Evolutionary conservation across 1,140 invertebrate genomes (phyloP), one percentile per base, ranked within the genome.

Genomic region (Trypoxylus dichotomus): DNA sequence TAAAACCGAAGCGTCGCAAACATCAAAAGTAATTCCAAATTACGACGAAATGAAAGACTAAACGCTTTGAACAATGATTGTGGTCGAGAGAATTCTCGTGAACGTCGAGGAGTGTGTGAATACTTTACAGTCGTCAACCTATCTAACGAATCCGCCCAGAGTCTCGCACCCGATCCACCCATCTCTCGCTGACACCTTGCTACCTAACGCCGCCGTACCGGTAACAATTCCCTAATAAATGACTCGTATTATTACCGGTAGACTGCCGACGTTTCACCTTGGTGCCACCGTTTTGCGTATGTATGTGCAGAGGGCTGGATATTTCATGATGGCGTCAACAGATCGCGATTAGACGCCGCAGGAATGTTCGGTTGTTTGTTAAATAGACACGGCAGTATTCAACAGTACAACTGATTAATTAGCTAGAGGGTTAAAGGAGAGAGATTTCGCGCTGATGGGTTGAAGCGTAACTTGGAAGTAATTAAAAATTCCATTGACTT

Each of bases 381-480:
- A 68, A 76, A 77, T 79, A 79, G 79, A 79, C 76, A 77, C 73
- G 32, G 42, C 71, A 76, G 74, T 75, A 77, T 77, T 77, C 77
- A 79, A 76, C 75, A 19, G 54, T 78, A 79, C 73, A 76, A 76
- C 71, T 80, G 77, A 80, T 80, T 80, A 80, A 80, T 78, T 80
- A 80, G 79, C 74, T 68, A 75, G 72, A 58, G 54, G 37, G 54
- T 42, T 19, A 29, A 75, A 29, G 47, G 37, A 72, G 19, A 25
- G 63, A 37, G 29, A 29, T 71, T 72, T 32, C 37, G 8, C 27
- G 15, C 60, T 29, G 27, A 10, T 24, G 21, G 10, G 42, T 60
- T 77, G 37, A 77, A 71, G 41, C 60, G 60, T 68, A 68, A 11
- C 21, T 24, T 7, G 24, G 13, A 27, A 15, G 71, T 77, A 77